Conservation (phyloP, 2,888 invertebrate species). For the Cacoxenus indagator region DNA sequence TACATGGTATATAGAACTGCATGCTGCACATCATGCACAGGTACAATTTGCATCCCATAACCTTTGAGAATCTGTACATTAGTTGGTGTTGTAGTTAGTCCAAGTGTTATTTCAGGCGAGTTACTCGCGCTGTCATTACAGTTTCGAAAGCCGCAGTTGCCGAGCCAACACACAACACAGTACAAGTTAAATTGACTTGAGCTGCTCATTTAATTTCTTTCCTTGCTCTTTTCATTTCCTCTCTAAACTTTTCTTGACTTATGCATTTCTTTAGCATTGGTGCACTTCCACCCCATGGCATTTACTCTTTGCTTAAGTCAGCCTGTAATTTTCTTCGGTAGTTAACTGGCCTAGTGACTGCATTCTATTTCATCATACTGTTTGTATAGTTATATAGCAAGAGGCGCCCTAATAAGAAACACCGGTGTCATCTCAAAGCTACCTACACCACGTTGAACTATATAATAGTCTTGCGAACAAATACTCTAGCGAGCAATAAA, state of each 20-base stretch:
- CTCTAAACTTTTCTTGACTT: slow-evolving; percentile 2
- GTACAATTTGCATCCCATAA: no score
- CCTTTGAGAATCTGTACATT: no score
- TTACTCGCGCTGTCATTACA: slow-evolving; percentile 17
- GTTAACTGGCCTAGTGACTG: neutral
- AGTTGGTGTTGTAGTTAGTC: neutral
- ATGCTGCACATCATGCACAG: no score
- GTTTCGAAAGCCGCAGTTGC: slow-evolving; percentile 21
- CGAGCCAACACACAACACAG: neutral
- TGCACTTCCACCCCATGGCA: neutral
- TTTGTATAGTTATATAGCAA: no score
- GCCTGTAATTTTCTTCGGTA: slow-evolving; percentile 29
- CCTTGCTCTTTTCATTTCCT: slow-evolving; percentile 24
- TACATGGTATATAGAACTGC: no score
- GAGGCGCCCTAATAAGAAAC: no score
- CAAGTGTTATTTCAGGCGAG: slow-evolving; percentile 20
- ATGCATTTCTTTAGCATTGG: neutral
- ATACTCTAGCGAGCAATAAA: no score
- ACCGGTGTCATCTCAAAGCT: no score
- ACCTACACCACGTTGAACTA: no score
- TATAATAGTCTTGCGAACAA: no score
- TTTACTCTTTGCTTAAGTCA: no score
- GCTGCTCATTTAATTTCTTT: slow-evolving; percentile 13
- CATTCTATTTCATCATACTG: neutral
- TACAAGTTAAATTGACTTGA: slow-evolving; percentile 14